Evolutionary conservation across 2,888 invertebrate species (phyloP).

Genomic region (Balanococcus diminutus): DNA sequence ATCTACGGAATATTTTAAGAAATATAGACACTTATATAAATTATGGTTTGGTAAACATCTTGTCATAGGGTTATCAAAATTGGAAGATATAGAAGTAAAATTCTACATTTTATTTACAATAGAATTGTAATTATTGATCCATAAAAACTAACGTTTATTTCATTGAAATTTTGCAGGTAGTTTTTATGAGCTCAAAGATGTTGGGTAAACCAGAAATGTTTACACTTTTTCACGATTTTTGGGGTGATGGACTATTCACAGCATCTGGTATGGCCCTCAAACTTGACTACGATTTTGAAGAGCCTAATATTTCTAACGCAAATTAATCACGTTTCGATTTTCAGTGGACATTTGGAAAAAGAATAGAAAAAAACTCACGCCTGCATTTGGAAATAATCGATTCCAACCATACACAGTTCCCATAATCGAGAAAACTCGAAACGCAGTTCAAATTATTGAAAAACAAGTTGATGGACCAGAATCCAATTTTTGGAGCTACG

Average conservation of each 20-base stretch:
- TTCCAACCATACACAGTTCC: background rate
- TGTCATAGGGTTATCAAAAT: background rate
- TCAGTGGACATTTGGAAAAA: background rate
- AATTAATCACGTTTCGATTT: no score
- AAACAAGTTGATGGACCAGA: background rate
- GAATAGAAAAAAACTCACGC: background rate
- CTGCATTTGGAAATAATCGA: background rate
- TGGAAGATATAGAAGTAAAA: conserved; percentile 39
- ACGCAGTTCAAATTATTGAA: background rate
- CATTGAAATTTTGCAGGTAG: background rate
- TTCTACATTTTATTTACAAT: no score
- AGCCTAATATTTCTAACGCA: no score
- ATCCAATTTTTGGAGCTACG: background rate
- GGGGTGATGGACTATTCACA: background rate
- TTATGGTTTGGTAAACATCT: conserved; percentile 40
- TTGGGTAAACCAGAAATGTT: background rate
- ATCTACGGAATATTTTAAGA: background rate
- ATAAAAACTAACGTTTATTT: no score
- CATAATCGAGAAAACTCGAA: background rate
- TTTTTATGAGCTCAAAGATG: background rate
- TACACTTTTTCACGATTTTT: background rate
- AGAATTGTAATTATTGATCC: no score
- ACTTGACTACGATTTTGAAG: no score
- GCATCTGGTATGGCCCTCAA: background rate
- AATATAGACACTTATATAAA: conserved; percentile 24